Evolutionary conservation across 2,113 vertebrate genomes (phyloP).

Genomic region (Nanorana parkeri): DNA sequence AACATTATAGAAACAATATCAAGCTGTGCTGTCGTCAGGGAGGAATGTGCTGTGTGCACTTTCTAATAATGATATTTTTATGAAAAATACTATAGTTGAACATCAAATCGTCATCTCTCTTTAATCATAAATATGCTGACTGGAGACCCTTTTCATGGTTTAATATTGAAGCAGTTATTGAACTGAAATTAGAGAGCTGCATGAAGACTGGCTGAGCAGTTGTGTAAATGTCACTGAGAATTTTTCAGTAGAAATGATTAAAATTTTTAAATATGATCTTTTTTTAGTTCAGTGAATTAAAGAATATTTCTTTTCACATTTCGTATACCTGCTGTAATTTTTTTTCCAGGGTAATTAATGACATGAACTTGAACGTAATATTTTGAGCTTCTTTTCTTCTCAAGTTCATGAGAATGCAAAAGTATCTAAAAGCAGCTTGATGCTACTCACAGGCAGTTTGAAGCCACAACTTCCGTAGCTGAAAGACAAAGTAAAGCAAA

Average conservation of each 20-base stretch:
- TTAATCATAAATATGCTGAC: constrained; percentile 34
- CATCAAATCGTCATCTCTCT: neutral
- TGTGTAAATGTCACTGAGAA: constrained; percentile 2
- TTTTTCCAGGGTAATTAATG: too few species aligned
- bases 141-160: neutral
- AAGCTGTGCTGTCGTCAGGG: neutral
- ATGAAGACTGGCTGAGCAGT: neutral
- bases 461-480: too few species aligned
- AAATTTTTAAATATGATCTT: neutral
- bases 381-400: too few species aligned
- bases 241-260: neutral
- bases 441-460: too few species aligned
- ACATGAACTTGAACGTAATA: too few species aligned
- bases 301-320: too few species aligned
- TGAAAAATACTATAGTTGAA: neutral
- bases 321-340: too few species aligned
- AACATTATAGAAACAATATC: constrained; percentile 20
- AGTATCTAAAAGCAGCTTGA: too few species aligned
- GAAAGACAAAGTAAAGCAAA: too few species aligned
- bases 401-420: too few species aligned
- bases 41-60: constrained; percentile 1
- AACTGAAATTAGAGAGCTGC: neutral
- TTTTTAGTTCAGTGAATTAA: too few species aligned
- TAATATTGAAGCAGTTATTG: neutral
- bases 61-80: constrained; percentile 18